Percentiles rank a stretch among this genome's conserved stretches.
phyloP scores from a whole-genome alignment of 53 echinoderm and acorn worm genomes.

The Glandiceps talaboti region DNA sequence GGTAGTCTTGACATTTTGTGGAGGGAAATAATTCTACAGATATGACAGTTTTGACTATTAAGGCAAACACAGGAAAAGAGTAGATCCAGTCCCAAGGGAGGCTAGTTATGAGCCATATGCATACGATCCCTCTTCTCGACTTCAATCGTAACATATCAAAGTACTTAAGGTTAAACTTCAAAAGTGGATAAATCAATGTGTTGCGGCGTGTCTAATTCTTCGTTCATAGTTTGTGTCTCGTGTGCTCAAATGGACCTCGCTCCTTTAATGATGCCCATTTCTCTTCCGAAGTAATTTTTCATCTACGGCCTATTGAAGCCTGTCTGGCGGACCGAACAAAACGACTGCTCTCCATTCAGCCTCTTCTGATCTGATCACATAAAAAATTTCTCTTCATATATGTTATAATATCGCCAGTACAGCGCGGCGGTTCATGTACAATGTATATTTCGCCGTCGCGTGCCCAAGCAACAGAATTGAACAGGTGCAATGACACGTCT shows the following conservation, averaged over 20 bases:
- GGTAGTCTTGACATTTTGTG: no score
- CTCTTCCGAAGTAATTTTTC: not conserved
- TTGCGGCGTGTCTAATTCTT: not conserved
- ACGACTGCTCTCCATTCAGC: not conserved
- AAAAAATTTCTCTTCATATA: not conserved
- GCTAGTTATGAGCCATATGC: no score
- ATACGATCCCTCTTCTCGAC: no score
- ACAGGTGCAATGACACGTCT: no score
- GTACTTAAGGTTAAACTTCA: no score
- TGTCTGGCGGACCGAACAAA: not conserved
- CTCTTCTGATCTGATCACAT: not conserved
- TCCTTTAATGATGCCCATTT: not conserved
- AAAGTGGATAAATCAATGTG: no score
- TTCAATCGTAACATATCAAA: no score
- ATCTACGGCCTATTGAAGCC: not conserved
- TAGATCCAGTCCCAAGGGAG: no score
- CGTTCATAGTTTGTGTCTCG: not conserved
- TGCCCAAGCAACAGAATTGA: not conserved
- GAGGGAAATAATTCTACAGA: no score
- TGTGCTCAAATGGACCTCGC: not conserved
- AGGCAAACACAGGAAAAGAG: no score
- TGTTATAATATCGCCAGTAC: no score
- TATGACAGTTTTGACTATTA: no score
- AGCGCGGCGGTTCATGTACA: not conserved
- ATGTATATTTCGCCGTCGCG: not conserved